Conservation (phyloP, 2,797 vertebrate genomes). For the Danio jaintianensis region DNA sequence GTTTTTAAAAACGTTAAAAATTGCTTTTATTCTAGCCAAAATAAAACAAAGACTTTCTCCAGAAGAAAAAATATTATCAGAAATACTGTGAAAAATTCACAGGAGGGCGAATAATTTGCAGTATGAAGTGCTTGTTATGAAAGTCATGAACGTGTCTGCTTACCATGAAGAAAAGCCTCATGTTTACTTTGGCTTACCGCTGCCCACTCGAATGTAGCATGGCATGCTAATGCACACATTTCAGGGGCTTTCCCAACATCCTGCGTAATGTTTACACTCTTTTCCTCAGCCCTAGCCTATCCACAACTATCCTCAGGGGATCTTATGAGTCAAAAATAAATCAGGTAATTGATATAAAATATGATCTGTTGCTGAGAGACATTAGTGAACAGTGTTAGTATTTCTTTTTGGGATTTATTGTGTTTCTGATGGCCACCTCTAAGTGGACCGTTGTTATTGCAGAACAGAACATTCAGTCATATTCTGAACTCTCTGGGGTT, state of each 20-base stretch:
- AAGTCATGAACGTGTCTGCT: constrained; percentile 45
- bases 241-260: constrained; percentile 40
- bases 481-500: background rate
- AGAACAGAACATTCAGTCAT: background rate
- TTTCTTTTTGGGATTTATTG: constrained; percentile 21
- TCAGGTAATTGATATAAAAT: constrained; percentile 46
- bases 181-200: constrained; percentile 60
- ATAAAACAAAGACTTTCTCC: too few relatives aligned
- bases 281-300: constrained; percentile 33
- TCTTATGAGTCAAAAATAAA: constrained; percentile 43
- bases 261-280: constrained; percentile 37
- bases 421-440: constrained; percentile 22
- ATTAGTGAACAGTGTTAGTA: constrained; percentile 37
- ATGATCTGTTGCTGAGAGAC: constrained; percentile 30
- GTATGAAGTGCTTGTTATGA: constrained; percentile 40
- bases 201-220: constrained; percentile 50
- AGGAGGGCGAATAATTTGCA: background rate
- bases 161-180: constrained; percentile 44
- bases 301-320: constrained; percentile 27
- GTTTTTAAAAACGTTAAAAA: too few relatives aligned
- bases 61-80: too few relatives aligned
- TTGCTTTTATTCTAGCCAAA: too few relatives aligned
- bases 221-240: constrained; percentile 48
- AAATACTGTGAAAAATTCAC: too few relatives aligned
- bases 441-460: constrained; percentile 22